Percentiles rank a stretch among this genome's conserved stretches.
These are phyloP conservation scores for Australoheros scitulus DNA, from an alignment of 2,113 vertebrate genomes.

Conservation along the genomic window DNA sequence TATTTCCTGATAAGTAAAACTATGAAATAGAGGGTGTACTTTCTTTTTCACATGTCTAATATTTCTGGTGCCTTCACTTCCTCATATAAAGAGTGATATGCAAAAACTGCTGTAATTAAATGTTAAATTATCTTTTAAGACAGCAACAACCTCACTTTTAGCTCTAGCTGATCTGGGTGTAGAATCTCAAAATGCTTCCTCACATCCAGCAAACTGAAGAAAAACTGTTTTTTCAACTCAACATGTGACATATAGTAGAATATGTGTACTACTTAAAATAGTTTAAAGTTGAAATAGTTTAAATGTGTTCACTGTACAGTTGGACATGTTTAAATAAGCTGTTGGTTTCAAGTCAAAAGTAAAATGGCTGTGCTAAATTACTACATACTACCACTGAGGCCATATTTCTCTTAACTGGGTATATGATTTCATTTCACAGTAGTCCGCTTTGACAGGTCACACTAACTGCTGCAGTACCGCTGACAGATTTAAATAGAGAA, in stretches of 20 bases:
- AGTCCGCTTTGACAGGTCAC: constrained; percentile 2
- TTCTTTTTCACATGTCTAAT: no score
- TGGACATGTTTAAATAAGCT: neutral
- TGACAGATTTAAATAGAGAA: constrained; percentile 40
- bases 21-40: no score
- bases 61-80: neutral
- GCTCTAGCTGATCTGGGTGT: neutral
- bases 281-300: neutral
- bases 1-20: no score
- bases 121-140: neutral
- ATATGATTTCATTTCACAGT: constrained; percentile 17
- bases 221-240: accelerated
- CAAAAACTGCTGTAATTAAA: no score
- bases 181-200: neutral
- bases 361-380: neutral
- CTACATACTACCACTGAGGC: neutral
- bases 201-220: neutral
- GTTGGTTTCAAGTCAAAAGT: neutral
- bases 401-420: neutral
- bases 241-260: neutral
- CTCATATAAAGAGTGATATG: neutral
- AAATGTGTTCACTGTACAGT: neutral
- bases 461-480: neutral
- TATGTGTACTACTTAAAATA: neutral
- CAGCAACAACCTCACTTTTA: neutral